Percentiles rank a stretch among this genome's conserved stretches.
These are phyloP conservation scores for Mormoops blainvillei DNA, from an alignment of 2,113 vertebrate genomes.

Conservation along the genomic window DNA sequence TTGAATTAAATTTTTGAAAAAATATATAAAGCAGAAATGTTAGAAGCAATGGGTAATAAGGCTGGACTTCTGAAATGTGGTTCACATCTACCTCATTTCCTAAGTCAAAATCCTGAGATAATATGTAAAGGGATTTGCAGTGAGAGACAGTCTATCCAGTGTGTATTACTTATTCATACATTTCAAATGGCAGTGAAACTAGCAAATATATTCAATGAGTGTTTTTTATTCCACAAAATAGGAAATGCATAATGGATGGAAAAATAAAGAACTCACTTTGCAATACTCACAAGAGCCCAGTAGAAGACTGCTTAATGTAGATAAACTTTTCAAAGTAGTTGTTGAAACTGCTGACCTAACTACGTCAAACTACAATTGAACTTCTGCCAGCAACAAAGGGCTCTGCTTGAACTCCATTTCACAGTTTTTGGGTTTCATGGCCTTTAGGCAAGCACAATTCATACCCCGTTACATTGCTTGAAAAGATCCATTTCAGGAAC, in stretches of 20 bases:
- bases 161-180: constrained; percentile 48
- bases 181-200: constrained; percentile 26
- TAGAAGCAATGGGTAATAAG: constrained; percentile 19
- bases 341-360: constrained; percentile 14
- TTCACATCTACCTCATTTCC: not conserved
- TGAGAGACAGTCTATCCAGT: constrained; percentile 20
- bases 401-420: constrained; percentile 11
- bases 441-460: constrained; percentile 48
- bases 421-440: constrained; percentile 12
- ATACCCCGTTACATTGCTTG: constrained; percentile 21
- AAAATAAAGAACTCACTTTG: constrained; percentile 31
- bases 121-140: constrained; percentile 20
- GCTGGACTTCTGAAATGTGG: not conserved
- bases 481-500: constrained; percentile 20
- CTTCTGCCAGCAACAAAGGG: rapidly evolving
- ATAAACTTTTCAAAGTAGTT: constrained; percentile 59
- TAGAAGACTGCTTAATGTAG: constrained; percentile 9
- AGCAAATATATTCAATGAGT: constrained; percentile 43
- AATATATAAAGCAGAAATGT: not conserved
- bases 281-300: not conserved
- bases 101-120: constrained; percentile 24
- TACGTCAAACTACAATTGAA: constrained; percentile 34
- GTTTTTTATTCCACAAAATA: constrained; percentile 28
- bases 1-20: not conserved
- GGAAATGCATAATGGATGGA: not conserved